Evolutionary conservation across 1,140 invertebrate genomes (phyloP).

Genomic region (Drosophila repletoides): DNA sequence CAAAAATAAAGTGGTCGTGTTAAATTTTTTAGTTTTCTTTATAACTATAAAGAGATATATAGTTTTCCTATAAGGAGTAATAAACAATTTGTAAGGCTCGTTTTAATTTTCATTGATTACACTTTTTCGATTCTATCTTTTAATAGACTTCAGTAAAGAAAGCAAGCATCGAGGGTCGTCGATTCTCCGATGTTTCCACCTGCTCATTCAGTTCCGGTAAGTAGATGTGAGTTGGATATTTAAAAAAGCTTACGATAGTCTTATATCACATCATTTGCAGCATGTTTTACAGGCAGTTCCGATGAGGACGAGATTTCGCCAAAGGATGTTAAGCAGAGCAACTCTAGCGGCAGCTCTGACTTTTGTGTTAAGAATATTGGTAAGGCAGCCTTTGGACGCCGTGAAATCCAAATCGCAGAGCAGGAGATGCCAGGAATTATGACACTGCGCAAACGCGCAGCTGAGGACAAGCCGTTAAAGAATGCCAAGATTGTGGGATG

Average conservation of each 20-base stretch:
- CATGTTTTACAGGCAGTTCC: slow-evolving; percentile 94
- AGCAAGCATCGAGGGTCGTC: slow-evolving; percentile 88
- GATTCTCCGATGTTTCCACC: slow-evolving; percentile 94
- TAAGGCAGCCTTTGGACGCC: slow-evolving; percentile 89
- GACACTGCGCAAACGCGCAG: slow-evolving; percentile 93
- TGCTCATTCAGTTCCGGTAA: slow-evolving; percentile 95
- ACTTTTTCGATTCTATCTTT: background rate
- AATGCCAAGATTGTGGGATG: slow-evolving; percentile 98
- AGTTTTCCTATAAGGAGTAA: too few relatives aligned
- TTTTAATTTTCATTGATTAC: background rate
- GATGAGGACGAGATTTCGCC: slow-evolving; percentile 88
- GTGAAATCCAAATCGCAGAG: slow-evolving; percentile 98
- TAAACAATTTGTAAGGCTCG: too few relatives aligned
- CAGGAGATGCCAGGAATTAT: slow-evolving; percentile 99
- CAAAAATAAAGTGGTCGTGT: too few relatives aligned
- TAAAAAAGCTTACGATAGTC: too few relatives aligned
- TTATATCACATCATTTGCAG: slow-evolving; percentile 82
- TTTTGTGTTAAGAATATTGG: slow-evolving; percentile 96
- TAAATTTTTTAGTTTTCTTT: too few relatives aligned
- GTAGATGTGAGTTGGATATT: too few relatives aligned
- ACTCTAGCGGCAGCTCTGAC: slow-evolving; percentile 89
- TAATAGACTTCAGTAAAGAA: slow-evolving; percentile 65
- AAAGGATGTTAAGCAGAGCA: slow-evolving; percentile 91
- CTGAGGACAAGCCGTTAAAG: slow-evolving; percentile 95
- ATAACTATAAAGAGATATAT: too few relatives aligned